These are phyloP conservation scores for Cremastinae sp. DNA, from an alignment of 2,888 invertebrate genomes.

Conservation along the genomic window DNA sequence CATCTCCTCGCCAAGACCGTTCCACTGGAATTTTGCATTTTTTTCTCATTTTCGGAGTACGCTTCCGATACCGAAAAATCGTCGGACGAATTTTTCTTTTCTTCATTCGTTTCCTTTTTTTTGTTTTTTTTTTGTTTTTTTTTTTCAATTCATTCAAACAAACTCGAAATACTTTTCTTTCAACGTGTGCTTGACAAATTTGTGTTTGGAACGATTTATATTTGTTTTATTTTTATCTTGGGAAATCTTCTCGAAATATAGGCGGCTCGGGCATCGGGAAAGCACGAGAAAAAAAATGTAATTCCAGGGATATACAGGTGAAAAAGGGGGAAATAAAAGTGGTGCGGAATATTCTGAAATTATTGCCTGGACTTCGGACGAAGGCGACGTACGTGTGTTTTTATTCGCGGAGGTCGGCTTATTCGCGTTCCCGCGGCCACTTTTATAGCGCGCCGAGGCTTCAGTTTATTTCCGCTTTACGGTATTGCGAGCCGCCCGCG, in stretches of 20 bases:
- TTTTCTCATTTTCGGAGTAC: background rate
- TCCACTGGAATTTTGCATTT: background rate
- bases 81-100: conserved; percentile 22
- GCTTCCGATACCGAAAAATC: too few species aligned
- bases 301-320: conserved; percentile 2
- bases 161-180: too few species aligned
- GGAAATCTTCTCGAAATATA: background rate
- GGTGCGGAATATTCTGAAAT: conserved; percentile 73
- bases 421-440: conserved; percentile 63
- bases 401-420: conserved; percentile 4
- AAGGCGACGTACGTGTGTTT: conserved; percentile 12
- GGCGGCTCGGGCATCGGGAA: background rate
- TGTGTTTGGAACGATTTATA: background rate
- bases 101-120: background rate
- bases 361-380: conserved; percentile 65
- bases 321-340: conserved; percentile 68
- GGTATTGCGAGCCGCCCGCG: conserved; percentile 63
- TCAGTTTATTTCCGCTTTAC: conserved; percentile 72
- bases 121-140: conserved; percentile 1
- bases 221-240: background rate
- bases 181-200: too few species aligned
- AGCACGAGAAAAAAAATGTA: conserved; percentile 14
- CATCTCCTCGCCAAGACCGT: conserved; percentile 15
- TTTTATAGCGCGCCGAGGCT: conserved; percentile 71
- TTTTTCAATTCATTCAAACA: too few species aligned